Percentiles rank a stretch among this genome's conserved stretches.
Evolutionary conservation across 2,888 invertebrate species (phyloP).

Genomic region (Hyposoter dolosus): DNA sequence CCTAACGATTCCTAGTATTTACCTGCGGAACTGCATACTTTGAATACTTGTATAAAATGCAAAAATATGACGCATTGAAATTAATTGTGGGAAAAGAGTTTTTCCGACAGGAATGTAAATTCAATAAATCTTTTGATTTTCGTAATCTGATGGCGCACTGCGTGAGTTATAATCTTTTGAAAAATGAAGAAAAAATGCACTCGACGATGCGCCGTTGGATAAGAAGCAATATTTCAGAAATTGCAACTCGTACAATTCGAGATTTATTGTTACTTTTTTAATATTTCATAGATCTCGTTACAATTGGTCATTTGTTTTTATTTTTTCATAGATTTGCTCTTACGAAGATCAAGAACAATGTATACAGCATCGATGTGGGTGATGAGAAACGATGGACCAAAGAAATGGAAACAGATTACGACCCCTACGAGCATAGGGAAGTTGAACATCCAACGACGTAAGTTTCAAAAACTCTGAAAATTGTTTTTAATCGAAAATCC

Average conservation of each 20-base stretch:
- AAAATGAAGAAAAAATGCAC: not conserved
- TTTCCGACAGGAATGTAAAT: not conserved
- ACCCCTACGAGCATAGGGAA: conserved; percentile 89
- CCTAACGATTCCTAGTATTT: conserved; percentile 4
- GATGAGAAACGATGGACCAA: conserved; percentile 81
- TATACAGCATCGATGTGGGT: conserved; percentile 85
- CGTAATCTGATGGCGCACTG: not conserved
- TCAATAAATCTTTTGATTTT: conserved; percentile 5
- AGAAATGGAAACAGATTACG: conserved; percentile 87
- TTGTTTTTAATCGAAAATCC: too few relatives aligned
- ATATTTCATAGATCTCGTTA: not conserved
- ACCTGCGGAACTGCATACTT: not conserved
- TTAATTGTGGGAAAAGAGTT: not conserved
- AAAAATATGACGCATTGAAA: conserved; percentile 10
- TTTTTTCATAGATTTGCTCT: conserved; percentile 71
- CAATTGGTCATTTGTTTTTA: not conserved
- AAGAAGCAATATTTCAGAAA: not conserved
- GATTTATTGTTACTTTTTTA: not conserved
- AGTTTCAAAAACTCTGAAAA: conserved; percentile 80
- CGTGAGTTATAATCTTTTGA: not conserved
- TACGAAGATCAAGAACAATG: conserved; percentile 74
- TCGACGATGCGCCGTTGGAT: not conserved
- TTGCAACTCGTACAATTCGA: not conserved
- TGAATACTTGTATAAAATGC: not conserved
- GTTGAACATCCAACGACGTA: conserved; percentile 91